Percentiles rank a stretch among this genome's conserved stretches.
phyloP scores from a whole-genome alignment of 1,140 invertebrate genomes.

The Papilio polytes region DNA sequence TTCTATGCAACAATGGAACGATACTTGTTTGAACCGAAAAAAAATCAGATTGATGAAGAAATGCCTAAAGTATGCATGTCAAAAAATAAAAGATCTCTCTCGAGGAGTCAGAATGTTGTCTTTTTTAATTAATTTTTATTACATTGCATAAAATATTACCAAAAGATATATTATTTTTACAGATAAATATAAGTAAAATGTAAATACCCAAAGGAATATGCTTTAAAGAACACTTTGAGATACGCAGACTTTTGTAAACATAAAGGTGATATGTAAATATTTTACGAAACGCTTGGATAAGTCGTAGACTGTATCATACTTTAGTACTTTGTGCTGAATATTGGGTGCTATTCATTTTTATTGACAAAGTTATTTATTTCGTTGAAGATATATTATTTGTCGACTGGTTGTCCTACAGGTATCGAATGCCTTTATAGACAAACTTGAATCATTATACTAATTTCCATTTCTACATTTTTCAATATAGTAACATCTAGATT shows the following conservation, averaged over 20 bases:
- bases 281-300: not conserved
- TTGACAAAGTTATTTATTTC: slow-evolving; percentile 5
- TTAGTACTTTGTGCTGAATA: not conserved
- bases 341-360: slow-evolving; percentile 17
- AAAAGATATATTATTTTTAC: not conserved
- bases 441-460: not conserved
- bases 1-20: no score
- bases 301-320: not conserved
- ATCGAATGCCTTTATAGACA: not conserved
- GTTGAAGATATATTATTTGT: not conserved
- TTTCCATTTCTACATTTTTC: not conserved
- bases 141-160: not conserved
- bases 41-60: no score
- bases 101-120: not conserved
- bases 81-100: not conserved
- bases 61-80: not conserved
- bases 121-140: not conserved
- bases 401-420: not conserved
- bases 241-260: not conserved
- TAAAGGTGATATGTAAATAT: slow-evolving; percentile 14
- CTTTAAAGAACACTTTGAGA: not conserved
- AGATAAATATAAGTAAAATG: not conserved
- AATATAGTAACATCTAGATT: not conserved
- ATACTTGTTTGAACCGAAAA: no score
- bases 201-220: slow-evolving; percentile 7